phyloP scores from a whole-genome alignment of 1,140 invertebrate species.

The Hycleus cichorii region DNA sequence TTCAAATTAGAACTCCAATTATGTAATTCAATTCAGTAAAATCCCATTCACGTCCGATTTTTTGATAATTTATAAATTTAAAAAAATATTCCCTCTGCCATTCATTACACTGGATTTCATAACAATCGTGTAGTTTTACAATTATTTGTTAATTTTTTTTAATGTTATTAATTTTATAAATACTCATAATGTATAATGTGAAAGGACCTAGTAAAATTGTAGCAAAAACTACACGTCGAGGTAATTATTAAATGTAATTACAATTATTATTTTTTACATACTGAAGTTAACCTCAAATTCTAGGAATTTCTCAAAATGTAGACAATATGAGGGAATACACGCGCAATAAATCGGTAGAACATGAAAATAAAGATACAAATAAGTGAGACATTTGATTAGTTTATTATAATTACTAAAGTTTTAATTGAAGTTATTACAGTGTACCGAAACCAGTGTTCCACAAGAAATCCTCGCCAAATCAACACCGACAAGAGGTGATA shows the following conservation, averaged over 20 bases:
- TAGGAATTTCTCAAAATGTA: constrained; percentile 44
- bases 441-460: constrained; percentile 45
- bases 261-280: neutral
- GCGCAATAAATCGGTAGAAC: constrained; percentile 19
- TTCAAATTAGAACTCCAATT: too few species aligned
- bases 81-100: too few species aligned
- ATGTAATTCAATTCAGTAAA: too few species aligned
- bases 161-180: too few species aligned
- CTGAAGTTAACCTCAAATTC: constrained; percentile 18
- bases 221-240: constrained; percentile 70
- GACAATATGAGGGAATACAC: constrained; percentile 34
- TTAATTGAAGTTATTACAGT: constrained; percentile 28
- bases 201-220: constrained; percentile 80
- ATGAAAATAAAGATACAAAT: constrained; percentile 19
- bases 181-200: constrained; percentile 65
- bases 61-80: too few species aligned
- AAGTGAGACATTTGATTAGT: constrained; percentile 2
- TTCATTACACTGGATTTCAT: too few species aligned
- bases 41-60: neutral
- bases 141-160: too few species aligned
- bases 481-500: constrained; percentile 35
- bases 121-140: too few species aligned
- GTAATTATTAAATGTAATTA: constrained; percentile 42
- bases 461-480: constrained; percentile 36
- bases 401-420: neutral